Evolutionary conservation across 2,888 invertebrate species (phyloP).

Genomic region (Tromatobia lineatoria): DNA sequence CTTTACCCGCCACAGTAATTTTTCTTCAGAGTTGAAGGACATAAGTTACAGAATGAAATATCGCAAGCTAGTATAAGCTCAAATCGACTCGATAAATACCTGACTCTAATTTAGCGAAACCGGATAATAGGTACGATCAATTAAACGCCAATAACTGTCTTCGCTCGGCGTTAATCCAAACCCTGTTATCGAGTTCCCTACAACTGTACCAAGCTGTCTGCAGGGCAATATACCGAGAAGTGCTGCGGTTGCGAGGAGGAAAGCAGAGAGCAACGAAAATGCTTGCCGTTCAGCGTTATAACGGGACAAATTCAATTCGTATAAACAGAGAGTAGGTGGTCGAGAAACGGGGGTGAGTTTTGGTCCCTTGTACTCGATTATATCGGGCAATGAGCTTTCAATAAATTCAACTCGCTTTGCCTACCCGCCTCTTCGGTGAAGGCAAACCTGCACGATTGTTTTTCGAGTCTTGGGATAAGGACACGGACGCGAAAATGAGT

Average conservation of each 20-base stretch:
- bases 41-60: constrained; percentile 25
- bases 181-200: constrained; percentile 49
- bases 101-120: constrained; percentile 33
- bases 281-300: constrained; percentile 21
- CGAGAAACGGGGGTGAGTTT: constrained; percentile 14
- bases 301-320: constrained; percentile 56
- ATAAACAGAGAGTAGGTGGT: constrained; percentile 42
- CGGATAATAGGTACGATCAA: constrained; percentile 58
- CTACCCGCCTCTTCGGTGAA: constrained; percentile 39
- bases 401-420: constrained; percentile 79
- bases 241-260: neutral
- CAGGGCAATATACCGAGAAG: constrained; percentile 6
- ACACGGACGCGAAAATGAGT: constrained; percentile 79
- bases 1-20: neutral
- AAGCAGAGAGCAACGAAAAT: constrained; percentile 6
- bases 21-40: neutral
- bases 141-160: constrained; percentile 62
- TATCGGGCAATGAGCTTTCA: constrained; percentile 71
- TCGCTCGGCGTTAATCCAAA: constrained; percentile 55
- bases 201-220: constrained; percentile 13
- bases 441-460: constrained; percentile 77
- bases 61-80: neutral
- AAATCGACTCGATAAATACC: constrained; percentile 56
- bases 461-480: constrained; percentile 80
- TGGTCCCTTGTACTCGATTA: constrained; percentile 50